Percentiles rank a stretch among this genome's conserved stretches.
These are phyloP conservation scores for Synergus itoensis DNA, from an alignment of 2,888 invertebrate genomes.

Conservation along the genomic window DNA sequence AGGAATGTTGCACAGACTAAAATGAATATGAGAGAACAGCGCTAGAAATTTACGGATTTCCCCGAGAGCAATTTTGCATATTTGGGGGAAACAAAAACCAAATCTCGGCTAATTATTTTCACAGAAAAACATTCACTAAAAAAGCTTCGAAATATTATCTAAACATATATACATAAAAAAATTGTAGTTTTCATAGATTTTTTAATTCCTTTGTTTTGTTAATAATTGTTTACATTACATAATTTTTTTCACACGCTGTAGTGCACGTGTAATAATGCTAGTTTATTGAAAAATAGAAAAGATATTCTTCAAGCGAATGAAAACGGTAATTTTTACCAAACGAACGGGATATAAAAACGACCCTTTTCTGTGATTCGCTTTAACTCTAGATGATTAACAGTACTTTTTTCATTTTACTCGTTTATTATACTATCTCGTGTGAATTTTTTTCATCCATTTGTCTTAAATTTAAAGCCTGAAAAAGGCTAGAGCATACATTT, in stretches of 20 bases:
- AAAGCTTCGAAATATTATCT: not conserved
- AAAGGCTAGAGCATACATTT: not conserved
- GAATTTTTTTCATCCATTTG: slow-evolving; percentile 3
- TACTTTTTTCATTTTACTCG: slow-evolving; percentile 27
- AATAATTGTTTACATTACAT: no score
- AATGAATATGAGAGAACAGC: not conserved
- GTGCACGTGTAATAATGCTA: not conserved
- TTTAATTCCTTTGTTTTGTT: no score
- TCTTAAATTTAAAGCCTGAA: not conserved
- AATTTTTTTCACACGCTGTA: no score
- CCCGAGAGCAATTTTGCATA: slow-evolving; percentile 2
- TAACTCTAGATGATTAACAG: slow-evolving; percentile 32
- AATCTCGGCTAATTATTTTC: not conserved
- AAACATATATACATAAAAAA: no score
- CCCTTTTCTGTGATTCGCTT: not conserved
- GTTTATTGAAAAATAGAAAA: not conserved
- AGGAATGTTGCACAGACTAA: not conserved
- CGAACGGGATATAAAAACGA: slow-evolving; percentile 13
- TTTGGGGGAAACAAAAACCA: not conserved
- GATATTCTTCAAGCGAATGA: not conserved
- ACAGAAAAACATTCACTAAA: not conserved
- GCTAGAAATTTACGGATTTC: not conserved
- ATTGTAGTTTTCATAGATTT: no score
- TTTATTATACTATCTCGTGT: slow-evolving; percentile 20
- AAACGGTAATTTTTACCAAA: not conserved